Base-by-base conservation (phyloP, 2,888 invertebrate species). In the Torymus auratus region DNA sequence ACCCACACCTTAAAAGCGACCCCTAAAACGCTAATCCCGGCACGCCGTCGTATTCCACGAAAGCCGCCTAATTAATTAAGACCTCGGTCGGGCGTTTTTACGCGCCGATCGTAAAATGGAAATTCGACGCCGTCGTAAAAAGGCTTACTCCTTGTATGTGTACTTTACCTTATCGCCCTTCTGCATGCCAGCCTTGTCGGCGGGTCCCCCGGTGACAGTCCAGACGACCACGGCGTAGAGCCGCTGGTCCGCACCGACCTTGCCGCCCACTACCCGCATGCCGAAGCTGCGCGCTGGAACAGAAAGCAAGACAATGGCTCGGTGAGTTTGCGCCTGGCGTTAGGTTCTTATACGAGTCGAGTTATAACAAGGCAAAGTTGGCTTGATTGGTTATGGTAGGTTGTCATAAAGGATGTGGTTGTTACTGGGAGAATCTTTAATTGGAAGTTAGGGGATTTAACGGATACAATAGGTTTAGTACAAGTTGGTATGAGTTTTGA, bases 201-300 rank as follows among this genome's bases (percentile, higher is more conserved):
- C 98, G 41, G 97, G 96, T 52, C 98, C 98, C 64, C 97, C 96
- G 13, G 96, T 96, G 83, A 97, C 96, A 3, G 97, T 97, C 96
- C 97, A 97, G 80, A 97, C 96, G 88, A 97, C 96, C 90, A 96
- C 96, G 67, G 97, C 97, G 91, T 97, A 96, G 84, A 97, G 94
- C 56, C 95, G 94, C 5, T 97, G 97, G 91, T 96, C 96, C 52
- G 94, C 93, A 80, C 96, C 96, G 52, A 95, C 95, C 91, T 97
- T 97, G 50, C 98, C 98, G 17, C 98, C 98, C 65, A 98, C 97
- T 41, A 98, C 97, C 83, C 97, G 94, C 97, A 98, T 97, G 53
- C 98, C 98, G 88, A 98, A 97, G 79, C 98, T 98, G 85, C 96
- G 95, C 84, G 96, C 89, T 88, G 86, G 10, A 86, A 85, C 41